These are phyloP conservation scores for Ophthalmolycus amberensis DNA, from an alignment of 2,113 vertebrate species.

Conservation along the genomic window DNA sequence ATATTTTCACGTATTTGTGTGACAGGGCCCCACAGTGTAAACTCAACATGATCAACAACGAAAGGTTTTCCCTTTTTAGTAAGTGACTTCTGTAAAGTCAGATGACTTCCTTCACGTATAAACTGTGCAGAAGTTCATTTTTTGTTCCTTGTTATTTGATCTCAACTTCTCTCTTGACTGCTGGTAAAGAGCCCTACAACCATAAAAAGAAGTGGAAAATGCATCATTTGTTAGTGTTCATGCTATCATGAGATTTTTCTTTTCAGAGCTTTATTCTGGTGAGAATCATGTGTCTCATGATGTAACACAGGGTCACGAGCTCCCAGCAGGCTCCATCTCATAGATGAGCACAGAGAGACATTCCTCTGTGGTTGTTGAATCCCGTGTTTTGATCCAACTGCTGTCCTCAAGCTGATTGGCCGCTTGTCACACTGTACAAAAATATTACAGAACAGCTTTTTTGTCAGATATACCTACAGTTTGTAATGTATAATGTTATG, in stretches of 20 bases:
- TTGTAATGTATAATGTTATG: neutral
- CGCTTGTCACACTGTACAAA: neutral
- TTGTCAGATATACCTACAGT: no score
- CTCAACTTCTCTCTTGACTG: neutral
- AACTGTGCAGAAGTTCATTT: neutral
- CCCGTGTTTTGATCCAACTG: conserved; percentile 32
- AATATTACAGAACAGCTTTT: neutral
- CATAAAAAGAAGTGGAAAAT: neutral
- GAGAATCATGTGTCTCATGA: conserved; percentile 32
- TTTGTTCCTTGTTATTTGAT: neutral
- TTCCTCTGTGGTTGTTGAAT: neutral
- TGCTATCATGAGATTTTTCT: neutral
- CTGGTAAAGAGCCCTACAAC: neutral
- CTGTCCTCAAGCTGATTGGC: conserved; percentile 8
- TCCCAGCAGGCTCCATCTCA: neutral
- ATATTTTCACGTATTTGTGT: neutral
- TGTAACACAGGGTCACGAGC: conserved; percentile 26
- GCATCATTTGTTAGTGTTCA: neutral
- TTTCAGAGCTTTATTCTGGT: neutral
- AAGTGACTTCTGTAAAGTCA: neutral
- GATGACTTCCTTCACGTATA: neutral
- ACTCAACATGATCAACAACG: conserved; percentile 5
- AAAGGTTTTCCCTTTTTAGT: neutral
- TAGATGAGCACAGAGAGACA: neutral
- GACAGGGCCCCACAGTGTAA: conserved; percentile 6